Percentiles rank a stretch among this genome's conserved stretches.
Conservation (phyloP, 2,797 vertebrate species). For the Luscinia megarhynchos region DNA sequence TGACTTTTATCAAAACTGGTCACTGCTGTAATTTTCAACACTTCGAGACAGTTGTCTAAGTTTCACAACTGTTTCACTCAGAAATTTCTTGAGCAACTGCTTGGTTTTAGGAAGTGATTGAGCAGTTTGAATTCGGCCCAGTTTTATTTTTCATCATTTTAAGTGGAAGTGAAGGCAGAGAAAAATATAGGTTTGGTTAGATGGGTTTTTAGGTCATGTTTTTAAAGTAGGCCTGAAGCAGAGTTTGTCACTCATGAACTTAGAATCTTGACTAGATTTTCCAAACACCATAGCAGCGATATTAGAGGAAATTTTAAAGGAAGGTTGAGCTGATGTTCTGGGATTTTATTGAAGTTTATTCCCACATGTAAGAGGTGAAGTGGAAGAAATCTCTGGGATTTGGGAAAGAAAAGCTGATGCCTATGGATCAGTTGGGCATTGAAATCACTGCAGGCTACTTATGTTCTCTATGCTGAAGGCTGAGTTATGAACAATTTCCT, state of each 20-base stretch:
- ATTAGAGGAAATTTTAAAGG: neutral
- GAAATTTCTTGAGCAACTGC: neutral
- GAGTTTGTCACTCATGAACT: neutral
- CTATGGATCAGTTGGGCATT: neutral
- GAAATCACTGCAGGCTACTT: neutral
- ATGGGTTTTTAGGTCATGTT: fast-evolving
- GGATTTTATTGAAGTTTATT: neutral
- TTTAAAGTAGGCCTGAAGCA: neutral
- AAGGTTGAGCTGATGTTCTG: neutral
- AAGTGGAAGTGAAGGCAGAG: neutral
- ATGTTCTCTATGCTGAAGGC: neutral
- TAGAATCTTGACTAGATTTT: neutral
- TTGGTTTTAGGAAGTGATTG: neutral
- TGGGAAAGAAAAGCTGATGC: neutral
- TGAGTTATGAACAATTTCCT: neutral
- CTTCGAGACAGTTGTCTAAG: neutral
- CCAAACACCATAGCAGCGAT: neutral
- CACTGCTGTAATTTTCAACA: neutral
- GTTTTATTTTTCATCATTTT: neutral
- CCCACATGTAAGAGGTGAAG: neutral
- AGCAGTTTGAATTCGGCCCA: neutral
- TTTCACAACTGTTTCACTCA: neutral
- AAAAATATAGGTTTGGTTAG: neutral
- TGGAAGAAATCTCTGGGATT: neutral
- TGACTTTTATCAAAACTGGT: neutral